Percentiles rank a stretch among this genome's conserved stretches.
These are phyloP conservation scores for Cheilosia urbana DNA, from an alignment of 2,888 invertebrate species.

Conservation along the genomic window DNA sequence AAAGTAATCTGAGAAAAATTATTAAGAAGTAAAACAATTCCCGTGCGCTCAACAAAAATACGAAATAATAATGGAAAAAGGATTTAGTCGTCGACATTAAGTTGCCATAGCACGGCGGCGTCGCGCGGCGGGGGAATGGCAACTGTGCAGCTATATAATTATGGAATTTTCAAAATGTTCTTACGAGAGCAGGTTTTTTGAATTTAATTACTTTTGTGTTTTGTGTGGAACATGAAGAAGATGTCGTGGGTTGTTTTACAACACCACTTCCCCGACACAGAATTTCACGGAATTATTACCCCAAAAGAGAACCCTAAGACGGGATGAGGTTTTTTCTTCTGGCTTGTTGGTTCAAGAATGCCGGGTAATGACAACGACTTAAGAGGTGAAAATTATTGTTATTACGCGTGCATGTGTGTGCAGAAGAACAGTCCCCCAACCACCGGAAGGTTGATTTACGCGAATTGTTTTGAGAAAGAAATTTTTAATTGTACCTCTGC, in stretches of 20 bases:
- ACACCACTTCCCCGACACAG: slow-evolving; percentile 9
- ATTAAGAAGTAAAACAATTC: slow-evolving; percentile 73
- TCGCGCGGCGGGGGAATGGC: background rate
- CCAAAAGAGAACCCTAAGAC: slow-evolving; percentile 30
- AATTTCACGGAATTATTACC: slow-evolving; percentile 46
- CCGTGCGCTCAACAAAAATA: slow-evolving; percentile 53
- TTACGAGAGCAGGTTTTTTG: slow-evolving; percentile 64
- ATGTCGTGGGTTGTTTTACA: slow-evolving; percentile 62
- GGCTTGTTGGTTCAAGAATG: slow-evolving; percentile 19
- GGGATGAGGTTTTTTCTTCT: background rate
- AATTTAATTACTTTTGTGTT: slow-evolving; percentile 71
- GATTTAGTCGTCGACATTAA: slow-evolving; percentile 81
- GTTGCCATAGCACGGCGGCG: slow-evolving; percentile 36
- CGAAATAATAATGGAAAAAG: slow-evolving; percentile 84
- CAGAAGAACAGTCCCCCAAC: slow-evolving; percentile 17
- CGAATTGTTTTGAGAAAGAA: slow-evolving; percentile 59
- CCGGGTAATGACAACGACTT: slow-evolving; percentile 64
- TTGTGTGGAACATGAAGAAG: slow-evolving; percentile 47
- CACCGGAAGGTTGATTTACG: slow-evolving; percentile 70
- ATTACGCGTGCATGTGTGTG: slow-evolving; percentile 59
- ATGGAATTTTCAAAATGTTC: slow-evolving; percentile 69
- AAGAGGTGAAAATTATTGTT: slow-evolving; percentile 75
- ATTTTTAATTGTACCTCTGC: slow-evolving; percentile 59
- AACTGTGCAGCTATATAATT: slow-evolving; percentile 40
- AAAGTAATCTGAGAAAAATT: slow-evolving; percentile 74